Evolutionary conservation across 2,797 vertebrate species (phyloP).

Genomic region (Mergus octosetaceus): DNA sequence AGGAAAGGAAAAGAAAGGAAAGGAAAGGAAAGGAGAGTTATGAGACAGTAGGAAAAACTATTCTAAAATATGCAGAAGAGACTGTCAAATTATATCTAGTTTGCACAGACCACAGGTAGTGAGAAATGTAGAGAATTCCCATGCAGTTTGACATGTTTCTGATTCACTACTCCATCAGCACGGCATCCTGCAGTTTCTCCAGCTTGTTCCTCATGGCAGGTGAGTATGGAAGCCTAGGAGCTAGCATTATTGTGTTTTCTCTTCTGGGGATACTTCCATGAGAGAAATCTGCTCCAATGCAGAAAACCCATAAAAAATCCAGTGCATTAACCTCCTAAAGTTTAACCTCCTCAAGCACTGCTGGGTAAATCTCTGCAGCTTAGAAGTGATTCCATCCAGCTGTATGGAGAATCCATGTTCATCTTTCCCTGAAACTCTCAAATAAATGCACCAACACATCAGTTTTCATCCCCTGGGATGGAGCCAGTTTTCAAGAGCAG

Average conservation of each 20-base stretch:
- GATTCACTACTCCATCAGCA: not conserved
- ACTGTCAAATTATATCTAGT: not conserved
- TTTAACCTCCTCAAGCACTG: not conserved
- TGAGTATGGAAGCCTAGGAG: not conserved
- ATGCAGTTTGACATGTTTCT: not conserved
- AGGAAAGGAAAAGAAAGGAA: not conserved
- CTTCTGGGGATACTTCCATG: not conserved
- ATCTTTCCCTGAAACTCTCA: not conserved
- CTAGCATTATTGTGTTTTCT: not conserved
- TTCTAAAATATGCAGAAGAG: not conserved
- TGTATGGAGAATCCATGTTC: not conserved
- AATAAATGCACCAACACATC: not conserved
- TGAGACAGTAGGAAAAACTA: not conserved
- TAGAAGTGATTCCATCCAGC: slow-evolving; percentile 23
- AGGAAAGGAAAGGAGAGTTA: not conserved
- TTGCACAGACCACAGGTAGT: not conserved
- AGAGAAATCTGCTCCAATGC: not conserved
- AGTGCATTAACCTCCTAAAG: slow-evolving; percentile 18
- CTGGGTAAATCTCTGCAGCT: slow-evolving; percentile 27
- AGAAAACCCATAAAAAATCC: not conserved
- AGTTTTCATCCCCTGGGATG: not conserved
- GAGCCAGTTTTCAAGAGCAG: not conserved
- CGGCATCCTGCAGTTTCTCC: not conserved
- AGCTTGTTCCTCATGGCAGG: not conserved
- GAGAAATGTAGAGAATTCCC: not conserved